A percentile compares a stretch with the other conserved stretches of the same genome.
phyloP scores from a whole-genome alignment of 2,113 vertebrate genomes.

The Chionis minor region DNA sequence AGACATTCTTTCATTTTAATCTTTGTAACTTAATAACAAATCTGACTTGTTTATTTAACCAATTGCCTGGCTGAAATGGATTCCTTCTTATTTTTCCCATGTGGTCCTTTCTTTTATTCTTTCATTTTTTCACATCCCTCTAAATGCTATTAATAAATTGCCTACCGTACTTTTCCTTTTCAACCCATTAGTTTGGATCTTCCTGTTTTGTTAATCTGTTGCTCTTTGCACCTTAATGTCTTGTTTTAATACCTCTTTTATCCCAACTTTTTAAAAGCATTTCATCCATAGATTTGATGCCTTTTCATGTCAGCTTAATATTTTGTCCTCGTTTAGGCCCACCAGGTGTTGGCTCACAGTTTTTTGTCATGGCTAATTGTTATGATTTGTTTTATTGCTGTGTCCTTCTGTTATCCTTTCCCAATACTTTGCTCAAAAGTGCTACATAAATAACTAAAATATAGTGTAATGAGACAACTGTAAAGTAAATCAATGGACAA shows the following conservation, averaged over 20 bases:
- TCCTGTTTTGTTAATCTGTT: not conserved
- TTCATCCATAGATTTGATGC: not conserved
- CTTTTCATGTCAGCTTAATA: not conserved
- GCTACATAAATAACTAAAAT: conserved; percentile 24
- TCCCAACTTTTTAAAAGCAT: not conserved
- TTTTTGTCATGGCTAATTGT: conserved; percentile 30
- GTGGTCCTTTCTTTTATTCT: not conserved
- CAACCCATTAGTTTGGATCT: not conserved
- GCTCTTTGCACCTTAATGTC: not conserved
- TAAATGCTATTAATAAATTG: not conserved
- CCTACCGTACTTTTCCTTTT: not conserved
- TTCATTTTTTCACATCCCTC: not conserved
- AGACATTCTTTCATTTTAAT: not conserved
- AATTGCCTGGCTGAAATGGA: not conserved
- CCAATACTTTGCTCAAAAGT: not conserved
- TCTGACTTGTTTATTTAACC: not conserved
- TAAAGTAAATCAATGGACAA: not conserved
- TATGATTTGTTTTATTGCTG: conserved; percentile 4
- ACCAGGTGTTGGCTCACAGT: not conserved
- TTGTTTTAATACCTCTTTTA: not conserved
- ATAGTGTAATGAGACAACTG: not conserved
- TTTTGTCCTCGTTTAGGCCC: not conserved
- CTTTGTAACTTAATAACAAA: not conserved
- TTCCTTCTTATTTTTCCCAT: not conserved
- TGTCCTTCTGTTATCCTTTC: conserved; percentile 35